These are phyloP conservation scores for Hyppa rectilinea DNA, from an alignment of 2,888 invertebrate genomes.

Conservation along the genomic window DNA sequence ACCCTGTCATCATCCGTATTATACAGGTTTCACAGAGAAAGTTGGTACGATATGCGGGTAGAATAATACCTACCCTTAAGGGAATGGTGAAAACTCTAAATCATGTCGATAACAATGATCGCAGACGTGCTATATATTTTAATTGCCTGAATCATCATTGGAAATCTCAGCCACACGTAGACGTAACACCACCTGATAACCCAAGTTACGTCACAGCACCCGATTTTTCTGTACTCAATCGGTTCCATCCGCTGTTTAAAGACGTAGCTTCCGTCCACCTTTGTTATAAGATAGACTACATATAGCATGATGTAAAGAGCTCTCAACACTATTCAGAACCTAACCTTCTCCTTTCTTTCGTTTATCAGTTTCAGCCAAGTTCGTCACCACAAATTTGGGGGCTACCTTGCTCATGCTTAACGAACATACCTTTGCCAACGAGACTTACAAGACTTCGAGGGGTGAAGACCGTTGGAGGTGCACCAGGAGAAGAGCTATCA, in stretches of 20 bases:
- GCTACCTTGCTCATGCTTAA: conserved; percentile 35
- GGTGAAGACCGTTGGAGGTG: conserved; percentile 39
- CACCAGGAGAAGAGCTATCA: conserved; percentile 25
- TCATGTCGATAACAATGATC: not conserved
- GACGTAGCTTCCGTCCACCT: not conserved
- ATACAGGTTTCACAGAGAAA: not conserved
- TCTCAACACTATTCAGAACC: not conserved
- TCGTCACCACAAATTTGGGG: conserved; percentile 24
- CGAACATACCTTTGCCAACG: conserved; percentile 30
- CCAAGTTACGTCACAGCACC: not conserved
- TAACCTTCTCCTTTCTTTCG: conserved; percentile 3
- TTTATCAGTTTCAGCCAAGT: conserved; percentile 23
- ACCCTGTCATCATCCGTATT: too few relatives aligned
- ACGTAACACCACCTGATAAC: too few relatives aligned
- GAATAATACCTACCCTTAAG: not conserved
- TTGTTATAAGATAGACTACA: not conserved
- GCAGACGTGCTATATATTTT: not conserved
- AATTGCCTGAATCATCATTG: not conserved
- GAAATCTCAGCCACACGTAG: not conserved
- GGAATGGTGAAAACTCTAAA: not conserved
- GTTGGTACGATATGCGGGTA: not conserved
- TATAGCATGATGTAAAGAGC: not conserved
- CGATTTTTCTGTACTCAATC: too few relatives aligned
- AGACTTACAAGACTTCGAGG: not conserved
- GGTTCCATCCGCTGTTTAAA: not conserved